phyloP scores from a whole-genome alignment of 2,113 vertebrate genomes.

The Sapajus apella region DNA sequence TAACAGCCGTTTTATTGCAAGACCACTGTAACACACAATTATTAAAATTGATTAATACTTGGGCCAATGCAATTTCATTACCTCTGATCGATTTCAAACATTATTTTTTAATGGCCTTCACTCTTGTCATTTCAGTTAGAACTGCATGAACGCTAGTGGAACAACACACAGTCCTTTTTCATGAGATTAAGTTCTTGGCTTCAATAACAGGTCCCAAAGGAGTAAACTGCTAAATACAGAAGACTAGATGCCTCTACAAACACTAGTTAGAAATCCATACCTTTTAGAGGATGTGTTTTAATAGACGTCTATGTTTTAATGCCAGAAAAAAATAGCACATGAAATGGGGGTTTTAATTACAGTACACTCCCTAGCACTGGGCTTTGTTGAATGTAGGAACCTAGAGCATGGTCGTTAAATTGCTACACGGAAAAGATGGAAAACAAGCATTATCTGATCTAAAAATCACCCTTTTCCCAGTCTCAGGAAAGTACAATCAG shows the following conservation, averaged over 20 bases:
- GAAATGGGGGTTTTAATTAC: not conserved
- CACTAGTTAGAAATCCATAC: slow-evolving; percentile 26
- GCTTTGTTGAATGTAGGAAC: not conserved
- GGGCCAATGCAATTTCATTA: slow-evolving; percentile 86
- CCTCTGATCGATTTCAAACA: slow-evolving; percentile 82
- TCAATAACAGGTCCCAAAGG: slow-evolving; percentile 66
- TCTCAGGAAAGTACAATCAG: not conserved
- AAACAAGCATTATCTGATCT: not conserved
- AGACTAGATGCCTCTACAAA: slow-evolving; percentile 63
- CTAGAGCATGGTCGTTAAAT: not conserved
- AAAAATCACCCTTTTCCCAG: not conserved
- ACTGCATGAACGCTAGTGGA: slow-evolving; percentile 63
- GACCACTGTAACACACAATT: slow-evolving; percentile 79
- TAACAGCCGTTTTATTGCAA: slow-evolving; percentile 79
- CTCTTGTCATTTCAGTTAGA: slow-evolving; percentile 76
- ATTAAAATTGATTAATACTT: slow-evolving; percentile 89
- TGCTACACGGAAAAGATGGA: not conserved
- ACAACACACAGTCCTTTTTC: slow-evolving; percentile 46
- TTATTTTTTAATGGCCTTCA: slow-evolving; percentile 73
- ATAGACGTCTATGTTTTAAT: slow-evolving; percentile 33
- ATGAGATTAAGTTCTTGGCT: slow-evolving; percentile 53
- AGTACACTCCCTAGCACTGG: not conserved
- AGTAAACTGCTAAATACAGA: slow-evolving; percentile 67
- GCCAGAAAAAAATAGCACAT: not conserved
- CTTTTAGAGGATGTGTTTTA: slow-evolving; percentile 10